A percentile compares a stretch with the other conserved stretches of the same genome.
phyloP scores from a whole-genome alignment of 2,113 vertebrate genomes.

The Lamprologus tigripictilis region DNA sequence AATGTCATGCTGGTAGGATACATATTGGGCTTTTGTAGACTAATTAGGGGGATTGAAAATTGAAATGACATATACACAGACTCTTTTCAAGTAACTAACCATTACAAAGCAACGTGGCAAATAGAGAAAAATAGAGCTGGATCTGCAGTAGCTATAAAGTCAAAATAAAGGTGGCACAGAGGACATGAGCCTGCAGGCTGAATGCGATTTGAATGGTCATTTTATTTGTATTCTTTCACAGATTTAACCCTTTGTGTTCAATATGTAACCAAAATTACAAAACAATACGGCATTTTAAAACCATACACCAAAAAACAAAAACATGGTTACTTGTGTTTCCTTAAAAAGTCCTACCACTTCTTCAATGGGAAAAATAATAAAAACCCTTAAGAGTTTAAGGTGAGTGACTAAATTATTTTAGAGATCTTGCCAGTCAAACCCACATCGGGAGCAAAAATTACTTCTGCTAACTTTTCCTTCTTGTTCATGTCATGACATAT shows the following conservation, averaged over 20 bases:
- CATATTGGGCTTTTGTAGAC: neutral
- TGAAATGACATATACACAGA: neutral
- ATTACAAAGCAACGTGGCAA: neutral
- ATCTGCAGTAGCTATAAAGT: neutral
- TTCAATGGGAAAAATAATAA: neutral
- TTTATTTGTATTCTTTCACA: neutral
- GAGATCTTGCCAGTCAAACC: neutral
- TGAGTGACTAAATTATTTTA: neutral
- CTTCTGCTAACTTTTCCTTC: neutral
- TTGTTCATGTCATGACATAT: neutral
- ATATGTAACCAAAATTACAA: neutral
- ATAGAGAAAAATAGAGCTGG: accelerated
- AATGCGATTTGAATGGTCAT: neutral
- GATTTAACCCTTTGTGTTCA: neutral
- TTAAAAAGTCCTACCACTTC: neutral
- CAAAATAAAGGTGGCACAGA: neutral
- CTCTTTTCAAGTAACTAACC: neutral
- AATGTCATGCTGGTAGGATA: neutral
- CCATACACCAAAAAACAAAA: neutral
- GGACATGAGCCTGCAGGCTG: neutral
- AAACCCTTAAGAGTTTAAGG: neutral
- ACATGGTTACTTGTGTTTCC: neutral
- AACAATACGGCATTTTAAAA: accelerated
- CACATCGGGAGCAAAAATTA: neutral
- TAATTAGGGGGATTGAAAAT: neutral